phyloP scores from a whole-genome alignment of 2,888 invertebrate species.

The Lasioglossum oenotherae region DNA sequence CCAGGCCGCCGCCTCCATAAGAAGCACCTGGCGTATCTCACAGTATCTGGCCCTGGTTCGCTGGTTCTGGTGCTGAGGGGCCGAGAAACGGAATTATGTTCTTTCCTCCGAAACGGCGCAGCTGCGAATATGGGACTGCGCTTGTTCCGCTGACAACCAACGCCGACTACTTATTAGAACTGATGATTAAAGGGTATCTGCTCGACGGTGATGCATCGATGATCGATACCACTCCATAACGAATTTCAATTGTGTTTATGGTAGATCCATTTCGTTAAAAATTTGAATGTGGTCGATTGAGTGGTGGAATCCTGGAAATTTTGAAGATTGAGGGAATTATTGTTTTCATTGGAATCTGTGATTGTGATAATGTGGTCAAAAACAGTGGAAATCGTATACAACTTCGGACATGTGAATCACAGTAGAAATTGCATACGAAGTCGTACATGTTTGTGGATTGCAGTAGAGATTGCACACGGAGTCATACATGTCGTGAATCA shows the following conservation, averaged over 20 bases:
- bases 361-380: too few relatives aligned
- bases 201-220: slow-evolving; percentile 6
- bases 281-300: too few relatives aligned
- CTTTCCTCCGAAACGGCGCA: slow-evolving; percentile 69
- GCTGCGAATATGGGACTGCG: slow-evolving; percentile 63
- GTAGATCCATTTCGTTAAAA: too few relatives aligned
- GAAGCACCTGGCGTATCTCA: slow-evolving; percentile 80
- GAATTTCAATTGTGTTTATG: not conserved
- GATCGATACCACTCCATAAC: not conserved
- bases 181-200: slow-evolving; percentile 1
- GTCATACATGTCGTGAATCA: not conserved
- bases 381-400: not conserved
- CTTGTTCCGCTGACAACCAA: slow-evolving; percentile 48
- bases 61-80: not conserved
- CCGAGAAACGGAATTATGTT: slow-evolving; percentile 66
- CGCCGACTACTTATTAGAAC: slow-evolving; percentile 12
- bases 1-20: slow-evolving; percentile 68
- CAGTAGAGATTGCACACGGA: not conserved
- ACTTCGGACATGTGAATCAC: too few relatives aligned
- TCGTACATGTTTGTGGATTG: too few relatives aligned
- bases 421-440: too few relatives aligned
- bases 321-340: too few relatives aligned
- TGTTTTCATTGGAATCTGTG: too few relatives aligned
- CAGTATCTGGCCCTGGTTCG: slow-evolving; percentile 66
- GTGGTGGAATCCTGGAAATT: too few relatives aligned